phyloP scores from a whole-genome alignment of 1,140 invertebrate genomes.

The Laupala kohalensis region DNA sequence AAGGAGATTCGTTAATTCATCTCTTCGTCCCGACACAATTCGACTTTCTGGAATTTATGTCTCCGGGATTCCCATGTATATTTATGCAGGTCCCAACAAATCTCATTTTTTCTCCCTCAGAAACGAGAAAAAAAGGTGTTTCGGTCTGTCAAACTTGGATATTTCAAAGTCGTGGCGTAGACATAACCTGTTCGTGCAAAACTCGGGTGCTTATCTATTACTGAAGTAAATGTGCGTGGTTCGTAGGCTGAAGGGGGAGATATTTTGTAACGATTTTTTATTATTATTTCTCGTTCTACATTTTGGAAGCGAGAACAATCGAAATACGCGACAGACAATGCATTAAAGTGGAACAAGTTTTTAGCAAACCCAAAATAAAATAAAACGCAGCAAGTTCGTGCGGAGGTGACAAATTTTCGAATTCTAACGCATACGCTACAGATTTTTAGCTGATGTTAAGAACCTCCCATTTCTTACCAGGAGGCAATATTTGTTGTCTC shows the following conservation, averaged over 20 bases:
- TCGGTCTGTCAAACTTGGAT: not conserved
- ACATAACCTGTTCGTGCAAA: not conserved
- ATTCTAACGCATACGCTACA: not conserved
- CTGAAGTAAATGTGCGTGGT: not conserved
- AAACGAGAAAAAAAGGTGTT: not conserved
- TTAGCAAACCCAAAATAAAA: not conserved
- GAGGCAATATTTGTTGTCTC: too few relatives aligned
- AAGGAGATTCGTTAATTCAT: not conserved
- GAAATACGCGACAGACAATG: not conserved
- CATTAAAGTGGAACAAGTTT: not conserved
- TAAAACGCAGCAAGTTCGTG: not conserved
- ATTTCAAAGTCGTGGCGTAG: not conserved
- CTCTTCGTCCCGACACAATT: not conserved
- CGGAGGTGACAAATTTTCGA: not conserved
- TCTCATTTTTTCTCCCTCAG: not conserved
- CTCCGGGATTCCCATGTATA: not conserved
- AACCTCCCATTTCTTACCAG: too few relatives aligned
- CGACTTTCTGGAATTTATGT: not conserved
- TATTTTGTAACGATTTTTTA: not conserved
- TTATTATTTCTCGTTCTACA: not conserved
- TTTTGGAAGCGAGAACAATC: not conserved
- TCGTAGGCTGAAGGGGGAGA: not conserved
- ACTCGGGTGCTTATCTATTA: not conserved
- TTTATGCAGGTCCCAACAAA: not conserved
- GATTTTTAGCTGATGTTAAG: too few relatives aligned